Percentiles rank a stretch among this genome's conserved stretches.
Conservation (phyloP, 2,888 invertebrate species). For the Lycocerus yunnanus region DNA sequence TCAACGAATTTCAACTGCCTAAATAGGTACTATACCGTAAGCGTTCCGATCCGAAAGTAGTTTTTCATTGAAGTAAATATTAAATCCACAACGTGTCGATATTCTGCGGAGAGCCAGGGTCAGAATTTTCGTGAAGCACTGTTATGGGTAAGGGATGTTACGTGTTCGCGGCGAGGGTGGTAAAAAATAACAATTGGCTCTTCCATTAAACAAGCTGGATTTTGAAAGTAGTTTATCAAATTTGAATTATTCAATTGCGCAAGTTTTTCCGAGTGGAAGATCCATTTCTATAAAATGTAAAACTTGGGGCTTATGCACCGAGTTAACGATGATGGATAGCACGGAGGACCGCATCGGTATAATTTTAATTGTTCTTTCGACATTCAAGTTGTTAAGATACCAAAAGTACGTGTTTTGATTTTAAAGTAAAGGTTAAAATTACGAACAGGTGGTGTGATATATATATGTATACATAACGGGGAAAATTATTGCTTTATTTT, state of each 20-base stretch:
- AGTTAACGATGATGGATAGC: background rate
- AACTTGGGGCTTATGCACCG: background rate
- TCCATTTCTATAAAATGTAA: background rate
- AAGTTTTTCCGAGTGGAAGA: background rate
- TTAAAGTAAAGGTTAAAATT: slow-evolving; percentile 1
- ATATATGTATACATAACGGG: too few relatives aligned
- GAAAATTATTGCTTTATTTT: slow-evolving; percentile 4
- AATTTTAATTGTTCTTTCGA: background rate
- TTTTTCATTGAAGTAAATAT: too few relatives aligned
- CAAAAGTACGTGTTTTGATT: background rate
- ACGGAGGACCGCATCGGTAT: background rate
- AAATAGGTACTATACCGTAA: too few relatives aligned
- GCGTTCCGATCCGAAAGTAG: too few relatives aligned
- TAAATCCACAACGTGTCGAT: too few relatives aligned
- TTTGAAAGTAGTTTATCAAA: background rate
- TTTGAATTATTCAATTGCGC: background rate
- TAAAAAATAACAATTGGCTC: background rate
- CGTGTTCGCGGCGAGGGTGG: too few relatives aligned
- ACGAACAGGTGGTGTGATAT: slow-evolving; percentile 17
- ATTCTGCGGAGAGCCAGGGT: too few relatives aligned
- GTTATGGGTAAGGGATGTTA: too few relatives aligned
- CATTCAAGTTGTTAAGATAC: background rate
- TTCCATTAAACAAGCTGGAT: background rate
- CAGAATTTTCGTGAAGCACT: too few relatives aligned
- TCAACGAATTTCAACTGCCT: too few relatives aligned